Evolutionary conservation across 2,113 vertebrate species (phyloP), one percentile per base, ranked within the genome.

Genomic region (Esox niger): DNA sequence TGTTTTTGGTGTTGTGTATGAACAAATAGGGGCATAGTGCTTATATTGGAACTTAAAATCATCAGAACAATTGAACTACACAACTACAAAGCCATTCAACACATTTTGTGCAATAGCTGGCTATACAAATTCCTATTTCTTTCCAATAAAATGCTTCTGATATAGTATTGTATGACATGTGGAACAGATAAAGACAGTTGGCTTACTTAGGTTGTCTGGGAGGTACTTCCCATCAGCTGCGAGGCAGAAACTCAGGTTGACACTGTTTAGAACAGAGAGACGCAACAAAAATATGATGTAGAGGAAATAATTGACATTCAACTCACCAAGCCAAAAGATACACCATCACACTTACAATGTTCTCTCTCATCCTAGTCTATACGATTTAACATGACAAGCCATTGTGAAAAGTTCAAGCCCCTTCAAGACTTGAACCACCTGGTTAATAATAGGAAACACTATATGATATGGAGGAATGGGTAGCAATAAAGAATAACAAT

Each of bases 191-290:
- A 81, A 71, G 65, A 73, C 71, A 73, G 78, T 63, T 82, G 78
- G 69, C 92, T 97, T 82, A 97, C 95, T 94, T 46, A 96, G 89
- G 47, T 86, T 59, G 69, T 84, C 85, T 47, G 94, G 94, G 68
- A 96, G 91, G 8, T 95, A 93, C 71, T 93, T 95, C 81, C 95
- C 95, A 68, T 93, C 93, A 59, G 94, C 94, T 32, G 91, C 93
- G 80, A 97, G 88, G 82, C 95, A 97, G 89, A 94, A 97, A 85
- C 93, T 96, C 73, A 97, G 88, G 86, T 95, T 97, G 90, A 96
- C 94, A 72, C 95, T 97, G 88, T 77, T 77, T 81, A 68, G 74
- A 81, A 89, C 20, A 64, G 82, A 52, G 75, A 68, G 29, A 60
- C 21, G 72, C 8, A 7, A 80, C 59, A 73, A 69, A 77, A 75